These are phyloP conservation scores for Apotomis betuletana DNA, from an alignment of 2,888 invertebrate genomes.

Conservation along the genomic window DNA sequence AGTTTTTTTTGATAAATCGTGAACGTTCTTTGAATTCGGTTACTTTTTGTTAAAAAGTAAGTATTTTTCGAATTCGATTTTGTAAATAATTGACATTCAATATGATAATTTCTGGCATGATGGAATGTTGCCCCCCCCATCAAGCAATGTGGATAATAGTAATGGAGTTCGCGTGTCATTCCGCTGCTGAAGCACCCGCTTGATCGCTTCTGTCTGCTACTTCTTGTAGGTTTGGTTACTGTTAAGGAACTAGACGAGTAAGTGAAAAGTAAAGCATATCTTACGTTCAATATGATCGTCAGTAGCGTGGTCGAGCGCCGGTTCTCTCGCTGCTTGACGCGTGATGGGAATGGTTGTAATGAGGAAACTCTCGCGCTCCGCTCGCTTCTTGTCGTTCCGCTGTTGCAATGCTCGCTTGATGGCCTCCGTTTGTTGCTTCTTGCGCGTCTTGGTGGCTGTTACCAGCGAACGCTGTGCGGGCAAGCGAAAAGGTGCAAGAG, in stretches of 20 bases:
- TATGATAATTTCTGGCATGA: no score
- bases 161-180: slow-evolving; percentile 84
- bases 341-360: slow-evolving; percentile 98
- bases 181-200: slow-evolving; percentile 96
- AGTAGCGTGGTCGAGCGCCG: slow-evolving; percentile 92
- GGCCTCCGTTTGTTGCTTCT: slow-evolving; percentile 99
- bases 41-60: no score
- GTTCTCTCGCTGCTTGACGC: slow-evolving; percentile 97
- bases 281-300: slow-evolving; percentile 94
- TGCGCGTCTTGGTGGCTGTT: slow-evolving; percentile 98
- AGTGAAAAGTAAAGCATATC: slow-evolving; percentile 27
- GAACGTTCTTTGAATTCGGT: no score
- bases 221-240: slow-evolving; percentile 96
- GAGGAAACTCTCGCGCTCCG: slow-evolving; percentile 97
- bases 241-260: slow-evolving; percentile 90
- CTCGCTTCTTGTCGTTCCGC: slow-evolving; percentile 96
- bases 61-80: no score
- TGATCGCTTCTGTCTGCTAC: slow-evolving; percentile 99
- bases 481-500: background rate
- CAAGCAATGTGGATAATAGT: no score
- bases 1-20: no score
- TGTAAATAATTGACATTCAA: no score
- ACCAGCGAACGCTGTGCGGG: slow-evolving; percentile 92
- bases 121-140: no score
- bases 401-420: slow-evolving; percentile 97